A percentile compares a stretch with the other conserved stretches of the same genome.
Evolutionary conservation across 2,888 invertebrate species (phyloP).

Genomic region (Rotaria sp.): DNA sequence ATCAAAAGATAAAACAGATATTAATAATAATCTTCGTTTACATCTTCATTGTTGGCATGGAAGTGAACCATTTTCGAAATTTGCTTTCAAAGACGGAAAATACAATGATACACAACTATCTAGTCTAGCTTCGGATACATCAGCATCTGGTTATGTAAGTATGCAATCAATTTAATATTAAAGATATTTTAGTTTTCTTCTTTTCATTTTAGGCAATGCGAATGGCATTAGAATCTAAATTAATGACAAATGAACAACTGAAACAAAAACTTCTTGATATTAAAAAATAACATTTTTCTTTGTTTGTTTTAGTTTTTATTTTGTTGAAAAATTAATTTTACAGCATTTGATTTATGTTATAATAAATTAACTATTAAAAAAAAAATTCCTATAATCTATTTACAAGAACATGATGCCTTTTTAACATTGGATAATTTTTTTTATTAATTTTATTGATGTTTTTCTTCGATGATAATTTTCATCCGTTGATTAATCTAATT

Average conservation of each 20-base stretch:
- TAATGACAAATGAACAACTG: constrained; percentile 8
- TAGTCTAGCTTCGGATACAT: neutral
- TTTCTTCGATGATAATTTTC: neutral
- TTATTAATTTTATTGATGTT: neutral
- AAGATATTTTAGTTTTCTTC: too few species aligned
- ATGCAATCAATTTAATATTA: neutral
- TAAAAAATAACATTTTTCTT: neutral
- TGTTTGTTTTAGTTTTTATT: neutral
- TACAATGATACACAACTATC: neutral
- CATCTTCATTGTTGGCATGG: constrained; percentile 40
- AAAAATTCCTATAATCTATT: neutral
- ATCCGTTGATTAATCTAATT: neutral
- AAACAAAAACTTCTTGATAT: neutral
- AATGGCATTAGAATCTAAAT: constrained; percentile 36
- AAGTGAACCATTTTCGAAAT: constrained; percentile 35
- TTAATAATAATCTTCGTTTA: neutral
- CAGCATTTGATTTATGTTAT: neutral
- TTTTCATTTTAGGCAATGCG: neutral
- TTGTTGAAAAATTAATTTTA: neutral
- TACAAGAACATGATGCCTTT: neutral
- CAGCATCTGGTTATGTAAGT: neutral
- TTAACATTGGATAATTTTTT: neutral
- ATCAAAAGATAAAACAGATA: neutral
- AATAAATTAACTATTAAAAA: neutral
- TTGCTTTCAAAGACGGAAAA: constrained; percentile 36